Evolutionary conservation across 1,140 invertebrate genomes (phyloP), one percentile per base, ranked within the genome.

Genomic region (Rhyacophila brunnea): DNA sequence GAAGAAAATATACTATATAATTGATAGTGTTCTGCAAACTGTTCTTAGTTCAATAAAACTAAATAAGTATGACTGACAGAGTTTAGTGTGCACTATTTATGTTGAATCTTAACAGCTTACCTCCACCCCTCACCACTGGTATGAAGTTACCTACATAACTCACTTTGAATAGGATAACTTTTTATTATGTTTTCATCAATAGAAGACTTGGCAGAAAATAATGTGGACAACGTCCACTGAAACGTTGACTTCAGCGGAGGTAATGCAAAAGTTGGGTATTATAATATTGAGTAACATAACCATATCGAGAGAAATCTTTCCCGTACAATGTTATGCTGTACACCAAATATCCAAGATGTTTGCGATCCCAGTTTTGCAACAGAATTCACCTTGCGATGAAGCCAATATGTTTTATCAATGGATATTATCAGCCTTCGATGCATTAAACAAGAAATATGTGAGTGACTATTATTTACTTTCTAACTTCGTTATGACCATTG

Each of bases 371-470:
- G 19, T 53, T 14, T 28, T 60, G 6, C 53, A 60, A 40, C 9
- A 28, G 1, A 14, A 48, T n/a, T 28, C 49, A 6, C 14, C 6
- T 1, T 47, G 13, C 18, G 4, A 28, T 14, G 14, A 36, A 14
- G 43, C 50, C 17, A 47, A 40, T 38, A 11, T 7, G n/a, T 35
- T 55, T 15, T 49, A 49, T 18, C 38, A 36, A 14, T 50, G 45
- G 51, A 54, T 61, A 17, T 42, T 4, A 10, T 35, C 42, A n/a
- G 13, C 35, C 6, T 23, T 35, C 34, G 58, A 49, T 14, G 34
- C 51, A 0, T 49, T 61, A 6, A 51, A 61, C 6, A 54, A 61
- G 20, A 20, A 61, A 61, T 61, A 55, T 61, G 58, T 61, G 42
- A 49, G 18, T 51, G 19, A 14, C 13, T 10, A n/a, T 48, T 28